phyloP scores from a whole-genome alignment of 1,140 invertebrate species.

The Meloidogyne hapla region DNA sequence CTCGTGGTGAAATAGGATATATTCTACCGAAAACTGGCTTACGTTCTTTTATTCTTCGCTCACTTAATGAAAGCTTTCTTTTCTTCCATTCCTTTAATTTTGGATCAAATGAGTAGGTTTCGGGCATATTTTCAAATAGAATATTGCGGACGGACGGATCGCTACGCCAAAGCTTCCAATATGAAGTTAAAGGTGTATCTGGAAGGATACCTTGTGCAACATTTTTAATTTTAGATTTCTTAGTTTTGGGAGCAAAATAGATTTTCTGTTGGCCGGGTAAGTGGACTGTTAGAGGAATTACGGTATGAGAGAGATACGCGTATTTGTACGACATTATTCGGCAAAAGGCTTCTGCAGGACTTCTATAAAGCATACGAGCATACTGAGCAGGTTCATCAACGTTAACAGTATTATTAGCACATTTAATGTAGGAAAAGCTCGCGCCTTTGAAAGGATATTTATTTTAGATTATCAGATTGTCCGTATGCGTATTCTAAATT shows the following conservation, averaged over 20 bases:
- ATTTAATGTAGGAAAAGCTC: not conserved
- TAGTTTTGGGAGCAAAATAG: not conserved
- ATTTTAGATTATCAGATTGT: not conserved
- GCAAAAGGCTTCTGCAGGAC: not conserved
- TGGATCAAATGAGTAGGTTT: not conserved
- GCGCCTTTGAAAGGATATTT: slow-evolving; percentile 16
- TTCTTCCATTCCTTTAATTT: not conserved
- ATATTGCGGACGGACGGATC: not conserved
- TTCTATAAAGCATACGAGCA: not conserved
- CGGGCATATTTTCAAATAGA: slow-evolving; percentile 23
- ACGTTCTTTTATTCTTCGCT: not conserved
- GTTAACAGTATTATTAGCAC: not conserved
- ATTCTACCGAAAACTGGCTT: not conserved
- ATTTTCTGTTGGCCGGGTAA: slow-evolving; percentile 2
- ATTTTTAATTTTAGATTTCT: not conserved
- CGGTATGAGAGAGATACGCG: not conserved
- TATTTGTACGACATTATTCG: slow-evolving; percentile 5
- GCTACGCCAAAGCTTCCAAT: slow-evolving; percentile 1
- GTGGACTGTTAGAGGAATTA: not conserved
- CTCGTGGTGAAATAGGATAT: not conserved
- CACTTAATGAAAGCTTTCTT: not conserved
- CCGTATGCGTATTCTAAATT: slow-evolving; percentile 13
- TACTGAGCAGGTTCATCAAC: slow-evolving; percentile 14
- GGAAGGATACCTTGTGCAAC: not conserved
- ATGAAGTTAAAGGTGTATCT: not conserved